Evolutionary conservation across 2,888 invertebrate species (phyloP).

Genomic region (Agrilus mali): DNA sequence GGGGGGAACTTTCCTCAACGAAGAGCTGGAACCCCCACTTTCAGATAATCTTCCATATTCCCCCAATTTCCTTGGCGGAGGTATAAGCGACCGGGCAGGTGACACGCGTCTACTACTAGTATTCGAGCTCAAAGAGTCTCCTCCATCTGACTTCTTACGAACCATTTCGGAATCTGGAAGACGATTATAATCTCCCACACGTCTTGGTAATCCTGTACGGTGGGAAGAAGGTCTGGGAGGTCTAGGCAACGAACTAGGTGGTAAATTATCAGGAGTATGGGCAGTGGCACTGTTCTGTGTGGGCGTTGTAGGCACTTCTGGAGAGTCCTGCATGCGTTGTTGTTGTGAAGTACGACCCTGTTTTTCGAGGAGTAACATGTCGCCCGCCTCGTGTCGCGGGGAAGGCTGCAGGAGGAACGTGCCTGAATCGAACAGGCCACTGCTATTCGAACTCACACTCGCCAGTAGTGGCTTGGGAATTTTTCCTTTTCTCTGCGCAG

Average conservation of each 20-base stretch:
- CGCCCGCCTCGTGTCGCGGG: conserved; percentile 43
- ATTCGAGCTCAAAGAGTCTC: conserved; percentile 31
- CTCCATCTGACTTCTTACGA: conserved; percentile 32
- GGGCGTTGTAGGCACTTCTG: conserved; percentile 13
- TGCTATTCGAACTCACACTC: conserved; percentile 38
- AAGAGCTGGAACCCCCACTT: conserved; percentile 32
- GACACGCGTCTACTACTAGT: conserved; percentile 32
- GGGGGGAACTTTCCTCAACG: conserved; percentile 23
- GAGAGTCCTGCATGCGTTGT: conserved; percentile 47
- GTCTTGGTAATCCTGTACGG: conserved; percentile 32
- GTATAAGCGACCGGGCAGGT: conserved; percentile 39
- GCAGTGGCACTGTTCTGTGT: conserved; percentile 18
- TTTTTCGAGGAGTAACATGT: conserved; percentile 61
- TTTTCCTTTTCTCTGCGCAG: conserved; percentile 64
- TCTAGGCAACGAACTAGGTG: conserved; percentile 59
- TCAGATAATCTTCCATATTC: conserved; percentile 47
- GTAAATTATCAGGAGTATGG: conserved; percentile 44
- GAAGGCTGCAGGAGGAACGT: conserved; percentile 23
- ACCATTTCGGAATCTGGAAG: conserved; percentile 38
- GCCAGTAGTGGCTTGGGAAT: conserved; percentile 63
- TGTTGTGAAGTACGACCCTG: conserved; percentile 67
- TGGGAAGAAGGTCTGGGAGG: conserved; percentile 49
- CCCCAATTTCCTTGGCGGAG: conserved; percentile 41
- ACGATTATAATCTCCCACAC: conserved; percentile 54
- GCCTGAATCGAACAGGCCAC: conserved; percentile 19